Percentiles rank a stretch among this genome's conserved stretches.
Evolutionary conservation across 2,888 invertebrate genomes (phyloP).

Genomic region (Malacosoma neustria): DNA sequence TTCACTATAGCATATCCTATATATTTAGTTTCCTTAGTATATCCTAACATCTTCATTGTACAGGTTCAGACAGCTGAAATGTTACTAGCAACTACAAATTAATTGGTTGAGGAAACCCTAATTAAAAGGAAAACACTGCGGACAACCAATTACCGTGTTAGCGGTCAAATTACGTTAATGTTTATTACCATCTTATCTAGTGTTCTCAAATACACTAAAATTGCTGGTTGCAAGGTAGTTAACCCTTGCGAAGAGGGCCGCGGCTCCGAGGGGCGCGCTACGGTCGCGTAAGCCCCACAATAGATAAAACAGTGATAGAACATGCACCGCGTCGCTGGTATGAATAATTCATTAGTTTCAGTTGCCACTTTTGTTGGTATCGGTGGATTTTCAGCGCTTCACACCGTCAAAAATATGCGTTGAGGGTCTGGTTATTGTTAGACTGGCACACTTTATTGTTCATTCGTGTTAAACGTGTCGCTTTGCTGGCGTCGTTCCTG

Average conservation of each 20-base stretch:
- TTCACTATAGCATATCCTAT: no score
- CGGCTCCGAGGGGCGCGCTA: slow-evolving; percentile 28
- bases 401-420: slow-evolving; percentile 68
- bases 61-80: no score
- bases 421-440: slow-evolving; percentile 62
- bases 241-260: slow-evolving; percentile 53
- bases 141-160: slow-evolving; percentile 17
- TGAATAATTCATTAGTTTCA: slow-evolving; percentile 76
- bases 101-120: no score
- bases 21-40: no score
- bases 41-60: no score
- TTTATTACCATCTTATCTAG: slow-evolving; percentile 66
- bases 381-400: slow-evolving; percentile 72
- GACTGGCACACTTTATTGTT: slow-evolving; percentile 45
- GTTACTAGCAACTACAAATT: no score
- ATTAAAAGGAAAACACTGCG: not conserved
- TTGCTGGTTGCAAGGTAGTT: slow-evolving; percentile 66
- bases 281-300: slow-evolving; percentile 57
- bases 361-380: slow-evolving; percentile 74
- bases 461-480: slow-evolving; percentile 42
- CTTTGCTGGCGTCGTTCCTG: slow-evolving; percentile 19
- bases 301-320: slow-evolving; percentile 77
- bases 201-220: slow-evolving; percentile 64
- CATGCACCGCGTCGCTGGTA: slow-evolving; percentile 71
- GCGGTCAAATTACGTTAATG: slow-evolving; percentile 57